These are phyloP conservation scores for Ganaspis sp. DNA, from an alignment of 1,140 invertebrate species.

Conservation along the genomic window DNA sequence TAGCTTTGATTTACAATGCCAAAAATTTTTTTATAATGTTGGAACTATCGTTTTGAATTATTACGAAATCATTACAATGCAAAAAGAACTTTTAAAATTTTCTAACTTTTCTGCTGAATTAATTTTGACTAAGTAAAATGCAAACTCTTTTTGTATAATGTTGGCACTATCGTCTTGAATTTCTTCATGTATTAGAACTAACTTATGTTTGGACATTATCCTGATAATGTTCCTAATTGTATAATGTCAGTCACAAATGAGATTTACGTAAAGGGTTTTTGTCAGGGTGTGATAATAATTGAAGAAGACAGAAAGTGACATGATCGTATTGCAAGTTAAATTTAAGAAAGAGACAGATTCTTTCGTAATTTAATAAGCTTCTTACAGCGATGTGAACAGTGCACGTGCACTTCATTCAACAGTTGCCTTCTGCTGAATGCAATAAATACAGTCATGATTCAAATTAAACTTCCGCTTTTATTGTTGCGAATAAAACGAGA, in stretches of 20 bases:
- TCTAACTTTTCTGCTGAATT: too few relatives aligned
- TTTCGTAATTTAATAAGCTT: slow-evolving; percentile 37
- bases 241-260: not conserved
- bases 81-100: too few relatives aligned
- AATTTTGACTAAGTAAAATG: too few relatives aligned
- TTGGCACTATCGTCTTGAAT: too few relatives aligned
- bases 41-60: too few relatives aligned
- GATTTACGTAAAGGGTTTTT: not conserved
- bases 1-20: too few relatives aligned
- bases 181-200: too few relatives aligned
- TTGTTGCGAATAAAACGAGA: slow-evolving; percentile 36
- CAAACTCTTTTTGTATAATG: too few relatives aligned
- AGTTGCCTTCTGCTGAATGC: slow-evolving; percentile 38
- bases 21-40: too few relatives aligned
- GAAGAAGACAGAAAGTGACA: not conserved
- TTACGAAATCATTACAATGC: too few relatives aligned
- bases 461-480: slow-evolving; percentile 51
- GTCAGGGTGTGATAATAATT: not conserved
- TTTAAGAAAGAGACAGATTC: slow-evolving; percentile 9
- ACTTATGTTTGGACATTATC: too few relatives aligned
- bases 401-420: slow-evolving; percentile 36
- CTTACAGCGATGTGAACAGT: slow-evolving; percentile 32
- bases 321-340: not conserved
- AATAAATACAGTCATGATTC: slow-evolving; percentile 43
- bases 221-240: too few relatives aligned